Evolutionary conservation across 2,888 invertebrate genomes (phyloP).

Genomic region (Ctenicera cuprea): DNA sequence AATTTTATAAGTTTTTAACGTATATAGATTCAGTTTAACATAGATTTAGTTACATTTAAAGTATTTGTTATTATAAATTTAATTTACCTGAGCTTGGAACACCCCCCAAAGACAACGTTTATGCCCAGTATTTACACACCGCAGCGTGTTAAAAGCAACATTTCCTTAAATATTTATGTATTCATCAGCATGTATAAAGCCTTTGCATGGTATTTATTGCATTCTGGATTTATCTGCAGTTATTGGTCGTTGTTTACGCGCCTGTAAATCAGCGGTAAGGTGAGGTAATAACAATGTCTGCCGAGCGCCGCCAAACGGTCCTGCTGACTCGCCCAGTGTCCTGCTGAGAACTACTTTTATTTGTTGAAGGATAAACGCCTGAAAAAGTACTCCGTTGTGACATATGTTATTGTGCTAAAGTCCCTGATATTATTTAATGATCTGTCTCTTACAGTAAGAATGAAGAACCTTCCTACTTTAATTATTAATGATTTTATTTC

Average conservation of each 20-base stretch:
- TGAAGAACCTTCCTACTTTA: background rate
- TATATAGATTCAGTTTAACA: no score
- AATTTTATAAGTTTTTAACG: no score
- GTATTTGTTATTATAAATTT: no score
- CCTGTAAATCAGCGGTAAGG: conserved; percentile 60
- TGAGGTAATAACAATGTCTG: conserved; percentile 61
- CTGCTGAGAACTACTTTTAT: conserved; percentile 56
- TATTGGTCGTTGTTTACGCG: conserved; percentile 59
- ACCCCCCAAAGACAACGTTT: no score
- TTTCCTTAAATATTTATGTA: conserved; percentile 17
- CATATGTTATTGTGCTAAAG: conserved; percentile 53
- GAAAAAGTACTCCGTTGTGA: conserved; percentile 58
- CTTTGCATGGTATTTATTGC: conserved; percentile 27
- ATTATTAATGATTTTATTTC: background rate
- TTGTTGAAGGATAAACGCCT: conserved; percentile 46
- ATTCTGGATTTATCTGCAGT: conserved; percentile 42
- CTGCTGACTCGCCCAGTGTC: conserved; percentile 57
- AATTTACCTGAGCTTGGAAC: no score
- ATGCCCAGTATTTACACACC: no score
- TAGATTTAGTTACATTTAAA: no score
- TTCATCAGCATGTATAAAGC: background rate
- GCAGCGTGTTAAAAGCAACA: no score
- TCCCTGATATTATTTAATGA: conserved; percentile 10
- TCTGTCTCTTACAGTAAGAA: background rate
- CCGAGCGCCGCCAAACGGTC: conserved; percentile 58